Conservation (phyloP, 2,888 invertebrate species). For the Brachyptera putata region DNA sequence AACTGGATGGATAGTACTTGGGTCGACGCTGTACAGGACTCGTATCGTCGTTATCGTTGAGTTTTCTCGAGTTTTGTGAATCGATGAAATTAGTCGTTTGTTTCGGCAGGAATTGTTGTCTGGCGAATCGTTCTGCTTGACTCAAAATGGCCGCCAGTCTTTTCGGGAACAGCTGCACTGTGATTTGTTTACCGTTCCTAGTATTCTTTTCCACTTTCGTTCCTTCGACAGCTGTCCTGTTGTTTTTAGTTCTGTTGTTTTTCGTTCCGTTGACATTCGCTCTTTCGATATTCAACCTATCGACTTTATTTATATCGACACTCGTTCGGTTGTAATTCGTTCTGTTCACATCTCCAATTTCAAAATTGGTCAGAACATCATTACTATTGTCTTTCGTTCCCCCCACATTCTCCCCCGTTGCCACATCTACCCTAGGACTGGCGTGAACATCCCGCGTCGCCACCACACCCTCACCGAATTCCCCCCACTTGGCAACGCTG, state of each 20-base stretch:
- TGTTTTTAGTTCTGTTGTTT: neutral
- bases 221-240: too few species aligned
- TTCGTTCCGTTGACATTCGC: neutral
- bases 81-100: neutral
- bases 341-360: too few species aligned
- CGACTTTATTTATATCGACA: too few species aligned
- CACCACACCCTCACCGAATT: too few species aligned
- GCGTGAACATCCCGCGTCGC: neutral
- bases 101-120: conserved; percentile 1
- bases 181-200: conserved; percentile 43
- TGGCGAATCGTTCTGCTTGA: conserved; percentile 57
- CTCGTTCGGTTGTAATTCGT: too few species aligned
- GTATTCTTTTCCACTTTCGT: neutral
- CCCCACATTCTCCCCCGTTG: too few species aligned
- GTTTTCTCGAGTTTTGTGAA: too few species aligned
- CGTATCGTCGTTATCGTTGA: neutral
- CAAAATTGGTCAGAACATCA: too few species aligned
- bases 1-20: too few species aligned
- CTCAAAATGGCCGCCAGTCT: conserved; percentile 73
- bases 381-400: too few species aligned
- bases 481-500: neutral
- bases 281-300: neutral
- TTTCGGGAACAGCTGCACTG: conserved; percentile 75
- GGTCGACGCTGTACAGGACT: neutral
- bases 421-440: neutral